phyloP scores from a whole-genome alignment of 2,888 invertebrate species.

The Dryobotodes eremita region DNA sequence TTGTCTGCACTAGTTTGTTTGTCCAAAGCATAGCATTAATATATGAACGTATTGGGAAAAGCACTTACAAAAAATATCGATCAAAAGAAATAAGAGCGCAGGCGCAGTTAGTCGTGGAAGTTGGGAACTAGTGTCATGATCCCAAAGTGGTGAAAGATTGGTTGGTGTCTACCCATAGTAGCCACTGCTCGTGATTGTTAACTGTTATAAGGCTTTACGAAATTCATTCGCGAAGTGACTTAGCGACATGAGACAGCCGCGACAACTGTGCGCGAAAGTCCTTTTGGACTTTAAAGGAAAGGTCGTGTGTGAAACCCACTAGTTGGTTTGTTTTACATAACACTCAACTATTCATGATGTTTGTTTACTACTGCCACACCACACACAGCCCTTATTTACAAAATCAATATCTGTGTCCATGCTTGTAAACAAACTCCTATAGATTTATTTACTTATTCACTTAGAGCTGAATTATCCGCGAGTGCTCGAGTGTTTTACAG shows the following conservation, averaged over 20 bases:
- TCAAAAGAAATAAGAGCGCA: not conserved
- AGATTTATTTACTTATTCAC: slow-evolving; percentile 66
- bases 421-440: slow-evolving; percentile 60
- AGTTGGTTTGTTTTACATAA: slow-evolving; percentile 9
- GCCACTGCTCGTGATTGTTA: not conserved
- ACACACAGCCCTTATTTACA: slow-evolving; percentile 1
- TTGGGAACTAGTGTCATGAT: not conserved
- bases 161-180: too few species aligned
- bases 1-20: not conserved
- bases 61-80: not conserved
- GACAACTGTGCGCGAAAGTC: not conserved
- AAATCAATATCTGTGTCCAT: slow-evolving; percentile 50
- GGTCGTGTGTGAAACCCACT: not conserved
- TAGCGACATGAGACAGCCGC: not conserved
- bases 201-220: not conserved
- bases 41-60: not conserved
- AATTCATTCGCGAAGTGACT: not conserved
- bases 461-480: slow-evolving; percentile 43
- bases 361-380: slow-evolving; percentile 3
- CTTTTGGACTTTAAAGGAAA: not conserved
- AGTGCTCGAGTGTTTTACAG: slow-evolving; percentile 47
- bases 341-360: slow-evolving; percentile 10
- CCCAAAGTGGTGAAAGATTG: not conserved
- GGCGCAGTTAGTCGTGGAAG: not conserved
- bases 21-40: not conserved